Conservation (phyloP, 2,113 vertebrate genomes). For the Lipotes vexillifer region DNA sequence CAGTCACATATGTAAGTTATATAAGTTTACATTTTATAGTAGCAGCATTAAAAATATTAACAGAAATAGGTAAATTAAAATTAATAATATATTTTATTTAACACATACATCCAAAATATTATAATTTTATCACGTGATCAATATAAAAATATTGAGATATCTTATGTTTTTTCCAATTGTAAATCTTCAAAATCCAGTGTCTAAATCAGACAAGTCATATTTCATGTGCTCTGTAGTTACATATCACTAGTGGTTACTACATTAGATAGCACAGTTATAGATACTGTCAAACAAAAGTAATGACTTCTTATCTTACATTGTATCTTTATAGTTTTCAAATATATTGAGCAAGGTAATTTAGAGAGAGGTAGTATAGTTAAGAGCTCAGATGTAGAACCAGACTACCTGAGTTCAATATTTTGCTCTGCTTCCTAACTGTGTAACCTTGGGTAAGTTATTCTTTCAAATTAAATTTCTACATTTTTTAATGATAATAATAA, state of each 20-base stretch:
- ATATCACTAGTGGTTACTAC: neutral
- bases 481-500: neutral
- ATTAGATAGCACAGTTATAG: neutral
- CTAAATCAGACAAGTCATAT: neutral
- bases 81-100: neutral
- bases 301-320: neutral
- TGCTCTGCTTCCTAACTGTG: neutral
- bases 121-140: neutral
- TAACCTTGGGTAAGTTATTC: neutral
- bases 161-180: neutral
- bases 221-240: neutral
- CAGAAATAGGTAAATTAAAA: neutral
- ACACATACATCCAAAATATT: neutral
- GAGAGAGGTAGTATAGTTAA: neutral
- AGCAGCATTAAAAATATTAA: neutral
- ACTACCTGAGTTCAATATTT: neutral
- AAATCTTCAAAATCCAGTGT: neutral
- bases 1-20: neutral
- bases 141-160: neutral
- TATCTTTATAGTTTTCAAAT: conserved; percentile 55
- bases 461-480: neutral
- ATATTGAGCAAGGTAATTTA: conserved; percentile 35
- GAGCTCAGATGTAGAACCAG: neutral
- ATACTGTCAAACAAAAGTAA: neutral
- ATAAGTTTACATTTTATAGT: neutral